A percentile compares a stretch with the other conserved stretches of the same genome.
Evolutionary conservation across 2,113 vertebrate species (phyloP).

Genomic region (Pomatorhinus ruficollis): DNA sequence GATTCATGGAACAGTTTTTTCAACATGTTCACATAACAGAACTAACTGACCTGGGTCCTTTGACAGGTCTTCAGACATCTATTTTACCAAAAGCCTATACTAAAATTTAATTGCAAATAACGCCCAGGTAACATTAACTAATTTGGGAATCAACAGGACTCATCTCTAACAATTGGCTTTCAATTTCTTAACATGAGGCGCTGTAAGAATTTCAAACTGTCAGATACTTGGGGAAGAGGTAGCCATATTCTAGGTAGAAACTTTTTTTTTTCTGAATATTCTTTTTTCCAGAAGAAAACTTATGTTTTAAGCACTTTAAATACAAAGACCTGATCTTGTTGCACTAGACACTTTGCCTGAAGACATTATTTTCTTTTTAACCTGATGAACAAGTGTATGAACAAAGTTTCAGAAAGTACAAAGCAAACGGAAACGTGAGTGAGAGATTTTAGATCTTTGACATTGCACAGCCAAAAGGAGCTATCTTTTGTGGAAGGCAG

Average conservation of each 20-base stretch:
- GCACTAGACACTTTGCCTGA: neutral
- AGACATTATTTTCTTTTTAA: slow-evolving; percentile 12
- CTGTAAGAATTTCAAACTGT: neutral
- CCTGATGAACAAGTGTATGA: neutral
- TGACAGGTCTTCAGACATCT: neutral
- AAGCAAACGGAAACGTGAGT: neutral
- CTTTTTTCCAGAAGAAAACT: neutral
- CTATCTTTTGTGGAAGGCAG: neutral
- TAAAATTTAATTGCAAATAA: neutral
- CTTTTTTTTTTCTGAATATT: neutral
- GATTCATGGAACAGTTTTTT: neutral
- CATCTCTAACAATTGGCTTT: neutral
- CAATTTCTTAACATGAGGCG: neutral
- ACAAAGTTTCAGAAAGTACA: neutral
- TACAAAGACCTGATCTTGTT: neutral
- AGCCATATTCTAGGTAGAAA: neutral
- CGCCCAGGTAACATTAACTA: neutral
- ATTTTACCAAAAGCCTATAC: neutral
- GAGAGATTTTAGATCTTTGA: neutral
- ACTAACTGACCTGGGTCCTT: neutral
- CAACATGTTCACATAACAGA: neutral
- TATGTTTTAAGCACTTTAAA: slow-evolving; percentile 13
- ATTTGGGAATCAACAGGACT: neutral
- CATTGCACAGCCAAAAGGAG: neutral
- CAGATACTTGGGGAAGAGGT: neutral